Conservation (phyloP, 2,888 invertebrate genomes). For the Nasonia oneida region DNA sequence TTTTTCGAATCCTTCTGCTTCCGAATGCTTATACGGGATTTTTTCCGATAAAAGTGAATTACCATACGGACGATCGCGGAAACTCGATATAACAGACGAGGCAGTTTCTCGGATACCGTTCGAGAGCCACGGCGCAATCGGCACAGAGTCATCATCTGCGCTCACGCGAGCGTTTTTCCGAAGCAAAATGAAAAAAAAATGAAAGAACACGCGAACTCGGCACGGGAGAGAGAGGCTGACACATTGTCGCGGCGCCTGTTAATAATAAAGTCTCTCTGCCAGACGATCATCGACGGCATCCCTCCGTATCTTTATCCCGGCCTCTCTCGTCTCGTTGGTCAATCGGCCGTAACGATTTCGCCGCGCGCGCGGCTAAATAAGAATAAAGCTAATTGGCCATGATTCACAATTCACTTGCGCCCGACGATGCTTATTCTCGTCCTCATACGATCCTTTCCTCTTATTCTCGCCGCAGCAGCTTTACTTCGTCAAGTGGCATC, state of each 20-base stretch:
- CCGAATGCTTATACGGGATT: not conserved
- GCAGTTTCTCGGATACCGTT: conserved; percentile 21
- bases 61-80: conserved; percentile 22
- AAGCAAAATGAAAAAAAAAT: not conserved
- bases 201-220: conserved; percentile 8
- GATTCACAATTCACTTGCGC: conserved; percentile 43
- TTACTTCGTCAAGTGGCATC: no score
- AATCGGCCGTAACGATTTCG: conserved; percentile 41
- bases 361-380: conserved; percentile 17
- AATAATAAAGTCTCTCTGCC: not conserved
- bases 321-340: not conserved
- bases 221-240: not conserved
- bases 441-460: not conserved
- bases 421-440: not conserved
- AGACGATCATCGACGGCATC: not conserved
- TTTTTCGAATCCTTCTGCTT: not conserved
- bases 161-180: not conserved
- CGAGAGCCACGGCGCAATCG: conserved; percentile 11
- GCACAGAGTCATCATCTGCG: conserved; percentile 30
- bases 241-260: conserved; percentile 28
- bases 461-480: not conserved
- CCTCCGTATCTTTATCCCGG: not conserved
- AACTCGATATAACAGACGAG: conserved; percentile 13
- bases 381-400: conserved; percentile 50
- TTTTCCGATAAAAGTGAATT: not conserved